Evolutionary conservation across 2,113 vertebrate genomes (phyloP), one percentile per base, ranked within the genome.

Genomic region (Acrocephalus kingi): DNA sequence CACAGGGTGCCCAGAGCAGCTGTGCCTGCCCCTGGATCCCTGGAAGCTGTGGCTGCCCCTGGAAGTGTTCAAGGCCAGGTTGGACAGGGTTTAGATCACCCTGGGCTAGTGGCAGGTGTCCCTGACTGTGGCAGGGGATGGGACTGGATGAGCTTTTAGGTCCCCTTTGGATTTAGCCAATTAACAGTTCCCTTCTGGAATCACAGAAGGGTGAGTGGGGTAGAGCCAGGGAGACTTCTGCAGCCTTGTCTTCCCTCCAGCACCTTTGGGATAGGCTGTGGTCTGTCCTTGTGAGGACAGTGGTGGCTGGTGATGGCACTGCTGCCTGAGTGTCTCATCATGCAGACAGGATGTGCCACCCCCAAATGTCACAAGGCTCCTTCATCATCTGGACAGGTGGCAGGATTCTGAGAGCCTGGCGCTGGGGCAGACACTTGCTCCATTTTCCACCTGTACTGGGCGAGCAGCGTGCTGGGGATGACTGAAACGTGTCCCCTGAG

Each of bases 401-500:
- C 27, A 54, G 86, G 75, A n/a, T 75, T 72, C 13, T 2, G 6
- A 30, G 67, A 74, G 39, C 21, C 68, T 64, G 76, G 6, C 0
- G 0, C 33, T 21, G 54, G 75, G 62, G 18, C 75, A 46, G n/a
- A 2, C 1, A 2, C 33, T 25, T 63, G n/a, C 46, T 25, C 37
- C 3, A 0, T 41, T 76, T 76, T 39, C 59, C 43, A 63, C 39
- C 75, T 72, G 28, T 3, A 7, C n/a, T 7, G 7, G 20, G 22
- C 1, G 9, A 15, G 41, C 23, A 12, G 23, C 5, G 1, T 25
- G 30, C 43, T 45, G 7, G 20, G 46, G 19, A 41, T 49, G 15
- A 4, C n/a, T 61, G 68, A 84, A 76, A 41, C 0, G 0, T 18
- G 17, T 33, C 46, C 56, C 61, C 74, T 0, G 1, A 62, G 69